Evolutionary conservation across 2,797 vertebrate species (phyloP).

Genomic region (Craterocephalus amniculus): DNA sequence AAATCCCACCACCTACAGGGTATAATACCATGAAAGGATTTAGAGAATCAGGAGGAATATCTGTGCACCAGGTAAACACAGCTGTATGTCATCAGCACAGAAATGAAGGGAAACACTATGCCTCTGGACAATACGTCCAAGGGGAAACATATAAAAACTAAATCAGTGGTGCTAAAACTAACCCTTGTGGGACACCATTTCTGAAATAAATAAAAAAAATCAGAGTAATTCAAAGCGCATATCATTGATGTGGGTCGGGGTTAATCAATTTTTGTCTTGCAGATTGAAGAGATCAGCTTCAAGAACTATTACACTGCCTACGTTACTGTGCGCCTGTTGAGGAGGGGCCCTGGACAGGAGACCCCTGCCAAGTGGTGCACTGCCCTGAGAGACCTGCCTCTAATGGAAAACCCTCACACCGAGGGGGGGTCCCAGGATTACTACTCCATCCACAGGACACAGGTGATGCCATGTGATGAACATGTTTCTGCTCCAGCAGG

Average conservation of each 20-base stretch:
- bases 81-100: background rate
- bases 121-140: too few relatives aligned
- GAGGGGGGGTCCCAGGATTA: conserved; percentile 93
- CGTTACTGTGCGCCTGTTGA: conserved; percentile 87
- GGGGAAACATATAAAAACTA: background rate
- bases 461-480: conserved; percentile 76
- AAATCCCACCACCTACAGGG: too few relatives aligned
- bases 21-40: too few relatives aligned
- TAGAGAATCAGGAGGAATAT: too few relatives aligned
- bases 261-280: conserved; percentile 13
- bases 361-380: conserved; percentile 86
- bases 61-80: too few relatives aligned
- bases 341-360: conserved; percentile 55
- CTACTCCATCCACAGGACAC: conserved; percentile 86
- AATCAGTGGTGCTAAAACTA: background rate
- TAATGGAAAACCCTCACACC: conserved; percentile 93
- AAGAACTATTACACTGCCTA: conserved; percentile 95
- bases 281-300: conserved; percentile 92
- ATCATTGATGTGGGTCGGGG: too few relatives aligned
- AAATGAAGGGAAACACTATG: background rate
- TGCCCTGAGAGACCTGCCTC: conserved; percentile 84
- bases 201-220: too few relatives aligned
- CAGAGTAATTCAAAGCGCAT: too few relatives aligned
- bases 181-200: background rate
- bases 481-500: too few relatives aligned